These are phyloP conservation scores for Nymphalis c-album DNA, from an alignment of 2,888 invertebrate species.

Conservation along the genomic window DNA sequence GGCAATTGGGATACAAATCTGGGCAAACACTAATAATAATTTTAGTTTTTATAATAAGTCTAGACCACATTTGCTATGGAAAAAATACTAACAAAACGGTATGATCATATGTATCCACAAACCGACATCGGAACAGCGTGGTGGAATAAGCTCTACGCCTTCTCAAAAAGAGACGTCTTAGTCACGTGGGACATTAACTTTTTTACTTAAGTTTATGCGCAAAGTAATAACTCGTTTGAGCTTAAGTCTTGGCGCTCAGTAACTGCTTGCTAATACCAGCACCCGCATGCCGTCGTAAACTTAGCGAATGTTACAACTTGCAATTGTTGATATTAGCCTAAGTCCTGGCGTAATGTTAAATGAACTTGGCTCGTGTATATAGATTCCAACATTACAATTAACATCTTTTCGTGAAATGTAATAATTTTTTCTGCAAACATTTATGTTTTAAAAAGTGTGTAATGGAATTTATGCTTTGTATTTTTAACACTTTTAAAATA, in stretches of 20 bases:
- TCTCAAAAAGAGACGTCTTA: no score
- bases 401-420: not conserved
- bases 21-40: no score
- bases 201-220: not conserved
- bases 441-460: not conserved
- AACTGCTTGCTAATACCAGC: slow-evolving; percentile 12
- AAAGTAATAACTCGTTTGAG: slow-evolving; percentile 9
- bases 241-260: slow-evolving; percentile 10
- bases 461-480: not conserved
- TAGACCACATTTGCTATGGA: no score
- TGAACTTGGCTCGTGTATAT: slow-evolving; percentile 6
- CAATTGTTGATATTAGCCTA: slow-evolving; percentile 14
- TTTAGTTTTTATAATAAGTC: no score
- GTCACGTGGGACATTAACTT: no score
- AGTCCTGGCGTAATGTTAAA: slow-evolving; percentile 2
- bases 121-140: no score
- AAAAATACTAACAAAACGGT: no score
- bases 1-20: no score
- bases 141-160: no score
- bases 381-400: not conserved
- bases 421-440: not conserved
- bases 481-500: not conserved
- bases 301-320: slow-evolving; percentile 8
- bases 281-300: slow-evolving; percentile 22
- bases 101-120: no score